Base-by-base conservation (phyloP, 2,888 invertebrate genomes). In the Eupithecia abbreviata region DNA sequence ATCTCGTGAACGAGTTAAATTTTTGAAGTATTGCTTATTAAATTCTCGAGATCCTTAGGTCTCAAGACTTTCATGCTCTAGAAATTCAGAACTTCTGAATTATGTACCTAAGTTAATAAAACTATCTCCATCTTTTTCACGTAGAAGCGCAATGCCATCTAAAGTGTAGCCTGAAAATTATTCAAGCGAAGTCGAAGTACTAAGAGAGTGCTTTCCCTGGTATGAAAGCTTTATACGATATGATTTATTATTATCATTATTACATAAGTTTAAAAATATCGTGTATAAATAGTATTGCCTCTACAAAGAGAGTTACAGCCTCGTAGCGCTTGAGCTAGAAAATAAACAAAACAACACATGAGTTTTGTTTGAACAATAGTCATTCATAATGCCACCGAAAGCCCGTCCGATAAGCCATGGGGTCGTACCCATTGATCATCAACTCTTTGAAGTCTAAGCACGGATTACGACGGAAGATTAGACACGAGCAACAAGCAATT, bases 401-500 rank as follows among this genome's bases (percentile, higher is more conserved):
- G 47, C 47, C 67, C 9, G 7, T 10, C 47, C 18, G 47, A 69
- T 69, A 69, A 69, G 47, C 69, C 69, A 49, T 47, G 30, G 13
- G 42, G 12, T 12, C 62, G 62, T 62, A 30, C 43, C 65, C 65
- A 74, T 72, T 70, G 47, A 74, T 76, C 74, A 76, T 73, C 70
- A 58, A 58, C 72, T 71, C 71, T 78, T 74, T 77, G 77, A 72
- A 70, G 72, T 77, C 79, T 73, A 79, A 82, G 74, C 80, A 70
- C 73, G 81, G 84, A 83, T 83, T 84, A 81, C 75, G 81, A 84
- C 83, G 83, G 85, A 81, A 86, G 84, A 86, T 85, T 83, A 77
- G 82, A 83, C 80, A 83, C 73, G 71, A 72, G 49, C 74, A 85
- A 81, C 82, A 82, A 82, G 85, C 83, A 85, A 90, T 91, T 89